Percentiles rank a stretch among this genome's conserved stretches.
Conservation (phyloP, 2,888 invertebrate genomes). For the Patella pellucida region DNA sequence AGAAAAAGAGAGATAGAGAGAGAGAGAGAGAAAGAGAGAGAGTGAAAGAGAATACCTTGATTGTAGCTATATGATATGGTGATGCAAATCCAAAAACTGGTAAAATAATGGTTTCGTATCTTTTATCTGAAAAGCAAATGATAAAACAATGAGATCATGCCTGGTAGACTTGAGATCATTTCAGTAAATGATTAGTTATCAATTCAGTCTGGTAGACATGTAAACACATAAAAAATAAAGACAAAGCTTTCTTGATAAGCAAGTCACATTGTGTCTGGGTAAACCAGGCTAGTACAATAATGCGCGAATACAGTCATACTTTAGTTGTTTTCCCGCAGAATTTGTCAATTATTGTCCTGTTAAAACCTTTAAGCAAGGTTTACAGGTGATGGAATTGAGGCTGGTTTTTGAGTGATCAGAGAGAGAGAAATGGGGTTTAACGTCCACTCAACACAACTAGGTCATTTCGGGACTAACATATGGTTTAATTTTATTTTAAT, state of each 20-base stretch:
- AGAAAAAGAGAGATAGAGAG: neutral
- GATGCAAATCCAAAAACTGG: slow-evolving; percentile 96
- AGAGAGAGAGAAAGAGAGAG: neutral
- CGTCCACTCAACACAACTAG: no score
- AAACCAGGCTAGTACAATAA: no score
- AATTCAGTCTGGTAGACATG: neutral
- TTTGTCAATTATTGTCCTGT: no score
- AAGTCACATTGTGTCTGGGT: no score
- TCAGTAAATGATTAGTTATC: neutral
- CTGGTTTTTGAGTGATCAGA: neutral
- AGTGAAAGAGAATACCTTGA: slow-evolving; percentile 77
- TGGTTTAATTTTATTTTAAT: no score
- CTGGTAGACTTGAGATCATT: no score
- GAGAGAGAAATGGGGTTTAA: neutral
- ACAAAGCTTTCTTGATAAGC: no score
- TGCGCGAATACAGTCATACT: no score
- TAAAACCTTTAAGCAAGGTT: neutral
- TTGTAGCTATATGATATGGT: slow-evolving; percentile 98
- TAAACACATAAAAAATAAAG: no score
- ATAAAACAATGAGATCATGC: neutral
- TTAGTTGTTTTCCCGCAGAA: no score
- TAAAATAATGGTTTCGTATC: slow-evolving; percentile 97
- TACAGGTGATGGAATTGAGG: neutral
- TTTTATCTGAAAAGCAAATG: slow-evolving; percentile 80
- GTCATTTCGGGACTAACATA: no score